Evolutionary conservation across 2,888 invertebrate genomes (phyloP).

Genomic region (Trichacis sp.): DNA sequence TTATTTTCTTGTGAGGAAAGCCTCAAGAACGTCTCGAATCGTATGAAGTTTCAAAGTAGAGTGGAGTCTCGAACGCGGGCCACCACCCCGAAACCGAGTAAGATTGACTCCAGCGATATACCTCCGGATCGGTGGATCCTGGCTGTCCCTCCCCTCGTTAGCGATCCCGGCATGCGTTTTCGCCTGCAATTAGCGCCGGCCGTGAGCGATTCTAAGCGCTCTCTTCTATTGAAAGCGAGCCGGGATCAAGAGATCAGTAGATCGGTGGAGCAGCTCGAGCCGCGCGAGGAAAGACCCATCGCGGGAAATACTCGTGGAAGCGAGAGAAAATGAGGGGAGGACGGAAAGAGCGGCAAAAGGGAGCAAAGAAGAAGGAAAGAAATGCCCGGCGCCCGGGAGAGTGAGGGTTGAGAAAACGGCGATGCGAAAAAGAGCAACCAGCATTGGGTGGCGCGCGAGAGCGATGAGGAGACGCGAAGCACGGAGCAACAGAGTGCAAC

Average conservation of each 20-base stretch:
- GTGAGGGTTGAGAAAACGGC: constrained; percentile 23
- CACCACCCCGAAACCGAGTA: no score
- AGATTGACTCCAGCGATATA: no score
- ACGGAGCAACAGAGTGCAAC: constrained; percentile 67
- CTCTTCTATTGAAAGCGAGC: constrained; percentile 61
- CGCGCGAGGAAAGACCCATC: constrained; percentile 23
- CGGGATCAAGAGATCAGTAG: constrained; percentile 66
- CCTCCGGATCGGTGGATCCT: no score
- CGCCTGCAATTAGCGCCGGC: constrained; percentile 26
- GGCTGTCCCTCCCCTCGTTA: constrained; percentile 8
- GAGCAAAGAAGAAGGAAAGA: constrained; percentile 4
- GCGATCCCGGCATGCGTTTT: constrained; percentile 9
- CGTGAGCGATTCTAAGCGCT: constrained; percentile 50
- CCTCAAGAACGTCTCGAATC: no score
- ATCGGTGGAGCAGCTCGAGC: constrained; percentile 58
- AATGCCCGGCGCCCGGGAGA: no score
- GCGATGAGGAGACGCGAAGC: constrained; percentile 50
- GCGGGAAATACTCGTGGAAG: constrained; percentile 14
- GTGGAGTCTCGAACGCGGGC: no score
- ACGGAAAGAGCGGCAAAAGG: constrained; percentile 9
- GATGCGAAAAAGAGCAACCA: constrained; percentile 22
- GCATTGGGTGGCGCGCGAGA: constrained; percentile 34
- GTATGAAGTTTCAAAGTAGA: no score
- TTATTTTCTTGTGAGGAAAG: no score
- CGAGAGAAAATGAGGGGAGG: constrained; percentile 12